Evolutionary conservation across 1,140 invertebrate genomes (phyloP), one percentile per base, ranked within the genome.

Genomic region (Heliothis virescens): DNA sequence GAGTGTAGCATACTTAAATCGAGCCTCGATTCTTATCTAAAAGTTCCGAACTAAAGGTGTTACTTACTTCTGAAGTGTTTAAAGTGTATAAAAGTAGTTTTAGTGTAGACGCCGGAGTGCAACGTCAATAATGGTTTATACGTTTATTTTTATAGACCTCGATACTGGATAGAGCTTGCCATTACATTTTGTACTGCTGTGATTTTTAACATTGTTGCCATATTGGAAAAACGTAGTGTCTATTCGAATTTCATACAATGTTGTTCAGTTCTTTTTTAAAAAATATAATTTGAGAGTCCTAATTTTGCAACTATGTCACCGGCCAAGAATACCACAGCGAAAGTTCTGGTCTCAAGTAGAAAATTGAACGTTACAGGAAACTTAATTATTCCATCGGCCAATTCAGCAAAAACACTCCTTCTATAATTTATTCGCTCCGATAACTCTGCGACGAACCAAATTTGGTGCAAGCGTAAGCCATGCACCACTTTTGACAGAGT

Each of bases 401-500:
- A 62, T 63, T 63, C 57, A 76, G 48, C 59, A 63, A 76, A 76
- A 76, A 63, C 41, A 62, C 50, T 76, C 18, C 57, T 60, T 21
- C 18, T 50, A 47, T 72, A 77, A 65, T 77, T 77, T 62, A 50
- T 77, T 60, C 48, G 60, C n/a, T 41, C 29, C 62, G 57, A 62
- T 65, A 65, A 60, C 59, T 77, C 50, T 41, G 48, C 48, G 50
- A 55, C 75, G 41, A 55, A 34, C 75, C 48, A 41, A 77, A 77
- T 77, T 67, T 41, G 50, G 29, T 77, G 75, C 75, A 55, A 57
- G 60, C 53, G 57, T 74, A 72, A 81, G 69, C 62, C 78, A 79
- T 81, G 48, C 75, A 82, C 81, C 82, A 88, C 82, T 88, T 84
- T 86, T 87, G 85, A 84, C 79, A 74, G 52, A 48, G 50, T 80